Evolutionary conservation across 2,797 vertebrate genomes (phyloP).

Genomic region (Propithecus deckenii): DNA sequence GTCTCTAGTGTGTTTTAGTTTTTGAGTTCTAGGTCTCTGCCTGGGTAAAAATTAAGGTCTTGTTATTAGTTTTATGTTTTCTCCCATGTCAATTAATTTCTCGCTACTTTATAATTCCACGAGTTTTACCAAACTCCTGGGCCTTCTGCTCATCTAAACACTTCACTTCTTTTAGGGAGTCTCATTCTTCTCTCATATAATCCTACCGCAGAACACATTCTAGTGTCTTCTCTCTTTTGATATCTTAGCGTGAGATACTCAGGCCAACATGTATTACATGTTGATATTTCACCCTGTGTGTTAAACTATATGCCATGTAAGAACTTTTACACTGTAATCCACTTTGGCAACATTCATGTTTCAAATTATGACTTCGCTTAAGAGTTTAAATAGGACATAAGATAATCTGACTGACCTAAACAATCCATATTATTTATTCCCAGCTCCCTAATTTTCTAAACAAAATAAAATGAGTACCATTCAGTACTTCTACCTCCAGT

Average conservation of each 20-base stretch:
- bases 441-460: neutral
- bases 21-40: neutral
- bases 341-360: neutral
- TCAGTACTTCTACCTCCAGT: neutral
- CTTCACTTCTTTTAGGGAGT: neutral
- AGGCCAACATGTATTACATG: no score
- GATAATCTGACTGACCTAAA: neutral
- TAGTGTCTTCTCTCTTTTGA: neutral
- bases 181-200: neutral
- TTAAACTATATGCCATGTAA: neutral
- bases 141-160: neutral
- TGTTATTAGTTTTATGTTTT: neutral
- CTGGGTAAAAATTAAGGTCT: neutral
- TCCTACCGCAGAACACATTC: neutral
- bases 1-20: neutral
- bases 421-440: neutral
- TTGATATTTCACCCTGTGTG: neutral
- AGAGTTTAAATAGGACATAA: neutral
- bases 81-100: neutral
- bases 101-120: neutral
- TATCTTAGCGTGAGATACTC: neutral
- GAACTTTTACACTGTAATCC: neutral
- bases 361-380: neutral
- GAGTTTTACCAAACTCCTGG: neutral
- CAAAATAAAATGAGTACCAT: neutral